Base-by-base conservation (phyloP, 2,888 invertebrate genomes). In the Bugula neritina region DNA sequence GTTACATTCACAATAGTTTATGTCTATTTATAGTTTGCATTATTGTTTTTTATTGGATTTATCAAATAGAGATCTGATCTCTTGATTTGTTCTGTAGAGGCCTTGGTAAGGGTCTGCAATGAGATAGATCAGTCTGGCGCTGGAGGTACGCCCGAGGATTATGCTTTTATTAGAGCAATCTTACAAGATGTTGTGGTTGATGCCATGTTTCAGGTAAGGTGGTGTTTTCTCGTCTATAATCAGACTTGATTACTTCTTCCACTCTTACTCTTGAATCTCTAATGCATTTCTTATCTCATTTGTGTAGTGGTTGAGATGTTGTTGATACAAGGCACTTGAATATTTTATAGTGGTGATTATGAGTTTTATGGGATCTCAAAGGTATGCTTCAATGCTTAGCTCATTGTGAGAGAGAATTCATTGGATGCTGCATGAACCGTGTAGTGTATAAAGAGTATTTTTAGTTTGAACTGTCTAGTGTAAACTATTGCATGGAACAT, bases 171-270 rank as follows among this genome's bases (percentile, higher is more conserved):
- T 10, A 43, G 52, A 43, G 54, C 52, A 2, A 70, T 70, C 21
- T 31, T 70, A 13, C 70, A 70, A 43, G 70, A 70, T 70, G 54
- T 70, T 3, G 54, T 70, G 35, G 70, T 54, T 3, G 54, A 70
- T 70, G 70, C 70, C 52, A 54, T 70, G 52, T 54, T 70, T 23
- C 70, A 70, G 70, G 70, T 70, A 70, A 27, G 43, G n/a, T 5
- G 52, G 52, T 21, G 52, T 52, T 52, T 17, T 52, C 52, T 52
- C 10, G 52, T 21, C n/a, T n/a, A n/a, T n/a, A n/a, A n/a, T n/a
- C n/a, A n/a, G n/a, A n/a, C n/a, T n/a, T n/a, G n/a, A n/a, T n/a
- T n/a, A n/a, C n/a, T n/a, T n/a, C n/a, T n/a, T n/a, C n/a, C n/a
- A n/a, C n/a, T n/a, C n/a, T n/a, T n/a, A n/a, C n/a, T n/a, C n/a